Base-by-base conservation (phyloP, 2,888 invertebrate genomes). In the Agonum fuliginosum region DNA sequence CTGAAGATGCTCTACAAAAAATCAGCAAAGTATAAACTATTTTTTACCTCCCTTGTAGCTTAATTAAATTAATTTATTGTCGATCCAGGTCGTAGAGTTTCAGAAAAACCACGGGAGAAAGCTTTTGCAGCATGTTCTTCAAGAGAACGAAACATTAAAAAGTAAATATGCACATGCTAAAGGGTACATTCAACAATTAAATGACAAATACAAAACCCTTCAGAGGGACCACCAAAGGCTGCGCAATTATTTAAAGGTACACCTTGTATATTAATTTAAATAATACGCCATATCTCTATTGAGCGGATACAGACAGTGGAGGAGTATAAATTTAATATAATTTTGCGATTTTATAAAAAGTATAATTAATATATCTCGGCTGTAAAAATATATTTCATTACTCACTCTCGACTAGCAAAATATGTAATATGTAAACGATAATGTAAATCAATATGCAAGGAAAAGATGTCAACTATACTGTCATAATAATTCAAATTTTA, bases 121-220 rank as follows among this genome's bases (percentile, higher is more conserved):
- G 27, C 79, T 83, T 19, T 71, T 37, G 6, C 27, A 54, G 6
- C 34, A 73, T 41, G n/a, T 34, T 10, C 0, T 10, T 22, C 5
- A 41, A 41, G 24, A 73, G 22, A n/a, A 81, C 10, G 81, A 84
- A 77, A 78, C 80, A 8, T 34, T 83, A 17, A 54, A 65, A 2
- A 78, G 79, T 41, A 86, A 86, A 80, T 86, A 86, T 65, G 80
- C 76, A 3, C 81, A 79, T 78, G 82, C 83, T 0, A 86, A 86
- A 78, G 83, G 81, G 10, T 83, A 85, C 79, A 80, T 83, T 27
- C 79, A 83, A 19, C 82, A 82, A 51, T 54, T 80, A 82, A 65
- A 81, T 82, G 37, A 73, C 12, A 12, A 48, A 58, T 79, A 80
- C 46, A 82, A 83, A 41, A 81, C 80, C 19, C 62, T 84, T 10